Evolutionary conservation across 2,888 invertebrate species (phyloP).

Genomic region (Nasonovia ribisnigri): DNA sequence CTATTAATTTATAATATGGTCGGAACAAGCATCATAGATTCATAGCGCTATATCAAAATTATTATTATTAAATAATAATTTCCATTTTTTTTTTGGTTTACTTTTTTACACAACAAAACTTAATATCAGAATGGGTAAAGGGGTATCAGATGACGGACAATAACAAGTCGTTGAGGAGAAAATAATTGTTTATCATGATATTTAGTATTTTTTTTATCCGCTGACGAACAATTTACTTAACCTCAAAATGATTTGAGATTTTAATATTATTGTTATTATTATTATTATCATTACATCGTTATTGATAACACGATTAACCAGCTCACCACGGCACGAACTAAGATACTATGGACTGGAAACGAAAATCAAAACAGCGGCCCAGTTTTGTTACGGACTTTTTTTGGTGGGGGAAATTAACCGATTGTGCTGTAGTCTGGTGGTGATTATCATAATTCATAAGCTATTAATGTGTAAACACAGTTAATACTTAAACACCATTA

Average conservation of each 20-base stretch:
- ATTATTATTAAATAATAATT: neutral
- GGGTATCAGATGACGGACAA: neutral
- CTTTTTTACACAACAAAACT: neutral
- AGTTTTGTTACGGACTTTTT: too few species aligned
- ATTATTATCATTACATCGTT: neutral
- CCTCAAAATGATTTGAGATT: slow-evolving; percentile 39
- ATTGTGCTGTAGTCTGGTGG: too few species aligned
- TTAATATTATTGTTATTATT: too few species aligned
- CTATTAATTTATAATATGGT: neutral
- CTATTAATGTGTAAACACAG: too few species aligned
- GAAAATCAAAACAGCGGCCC: too few species aligned
- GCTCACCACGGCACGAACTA: too few species aligned
- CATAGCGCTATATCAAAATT: neutral
- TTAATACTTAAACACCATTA: too few species aligned
- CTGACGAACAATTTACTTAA: slow-evolving; percentile 50
- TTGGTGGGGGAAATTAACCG: too few species aligned
- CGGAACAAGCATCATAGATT: neutral
- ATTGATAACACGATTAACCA: too few species aligned
- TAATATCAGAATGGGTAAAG: neutral
- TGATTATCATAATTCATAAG: too few species aligned
- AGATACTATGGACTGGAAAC: too few species aligned
- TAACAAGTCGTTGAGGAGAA: slow-evolving; percentile 32
- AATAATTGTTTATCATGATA: slow-evolving; percentile 2
- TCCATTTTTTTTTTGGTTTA: neutral
- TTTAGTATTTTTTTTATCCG: slow-evolving; percentile 7